Evolutionary conservation across 2,888 invertebrate species (phyloP), one percentile per base, ranked within the genome.

Genomic region (Yponomeuta malinellus): DNA sequence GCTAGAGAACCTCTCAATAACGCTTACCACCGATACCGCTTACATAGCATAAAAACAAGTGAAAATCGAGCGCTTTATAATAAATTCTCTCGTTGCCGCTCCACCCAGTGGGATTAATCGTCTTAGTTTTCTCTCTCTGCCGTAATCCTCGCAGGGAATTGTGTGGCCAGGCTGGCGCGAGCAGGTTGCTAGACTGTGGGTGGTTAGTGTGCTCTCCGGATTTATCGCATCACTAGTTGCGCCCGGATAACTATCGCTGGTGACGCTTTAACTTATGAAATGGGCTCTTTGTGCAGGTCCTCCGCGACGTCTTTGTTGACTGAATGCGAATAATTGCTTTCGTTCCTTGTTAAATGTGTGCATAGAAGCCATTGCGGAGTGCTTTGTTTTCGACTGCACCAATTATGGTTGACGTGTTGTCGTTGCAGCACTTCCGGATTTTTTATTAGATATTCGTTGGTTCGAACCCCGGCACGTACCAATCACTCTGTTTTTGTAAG

Each of bases 41-140:
- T 59, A 59, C 52, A 70, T 63, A 66, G 52, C 48, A 31, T 48
- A 66, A 63, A 83, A 83, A 81, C 52, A 59, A 83, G 78, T 82
- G 79, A 80, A 79, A 85, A 79, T 59, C 52, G 83, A 83, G 83
- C 84, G 81, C 86, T 90, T 90, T 89, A 89, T 90, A 89, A 90
- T 90, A 90, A 89, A 89, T 89, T 89, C 85, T 86, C 85, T 76
- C 79, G 83, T 81, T 80, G 77, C 82, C 79, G 83, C 84, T 83
- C 84, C 86, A 65, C 72, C 68, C 86, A 81, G 81, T 81, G 89
- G 90, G 88, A 91, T 91, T 90, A 91, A 90, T 90, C 89, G 89
- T 86, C 90, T 89, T 89, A 89, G 89, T 90, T 90, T 89, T 88
- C 88, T 89, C 88, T 88, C 87, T 83, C 82, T 76, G 77, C 82